Conservation (phyloP, 2,797 vertebrate genomes). For the Cuniculus paca region DNA sequence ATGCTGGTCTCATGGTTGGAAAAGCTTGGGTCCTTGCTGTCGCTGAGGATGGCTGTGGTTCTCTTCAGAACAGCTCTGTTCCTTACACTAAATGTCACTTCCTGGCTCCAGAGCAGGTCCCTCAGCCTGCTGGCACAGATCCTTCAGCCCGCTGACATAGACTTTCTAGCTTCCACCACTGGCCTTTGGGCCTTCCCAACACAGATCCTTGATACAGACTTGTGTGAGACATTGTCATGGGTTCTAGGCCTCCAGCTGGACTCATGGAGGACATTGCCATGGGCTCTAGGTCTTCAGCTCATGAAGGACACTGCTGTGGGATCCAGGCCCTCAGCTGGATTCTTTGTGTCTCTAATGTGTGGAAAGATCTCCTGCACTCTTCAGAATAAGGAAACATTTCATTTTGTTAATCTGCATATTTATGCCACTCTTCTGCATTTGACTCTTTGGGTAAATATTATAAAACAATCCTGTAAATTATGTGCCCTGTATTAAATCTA, state of each 20-base stretch:
- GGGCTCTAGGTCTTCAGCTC: not conserved
- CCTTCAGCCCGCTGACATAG: not conserved
- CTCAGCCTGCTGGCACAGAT: too few relatives aligned
- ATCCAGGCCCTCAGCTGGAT: not conserved
- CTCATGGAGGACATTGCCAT: too few relatives aligned
- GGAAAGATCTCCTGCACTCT: too few relatives aligned
- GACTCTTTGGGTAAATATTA: not conserved
- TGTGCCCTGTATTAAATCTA: not conserved
- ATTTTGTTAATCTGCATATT: too few relatives aligned
- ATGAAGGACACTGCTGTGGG: not conserved
- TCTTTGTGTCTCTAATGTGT: too few relatives aligned
- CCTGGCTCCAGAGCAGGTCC: not conserved
- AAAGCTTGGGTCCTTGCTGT: not conserved
- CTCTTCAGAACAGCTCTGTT: not conserved
- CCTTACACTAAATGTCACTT: not conserved
- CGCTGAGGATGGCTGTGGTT: not conserved
- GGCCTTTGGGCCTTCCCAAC: not conserved
- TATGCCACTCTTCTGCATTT: not conserved
- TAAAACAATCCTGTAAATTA: not conserved
- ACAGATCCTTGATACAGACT: not conserved
- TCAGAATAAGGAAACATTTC: too few relatives aligned
- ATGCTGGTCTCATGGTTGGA: not conserved
- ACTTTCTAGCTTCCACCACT: not conserved
- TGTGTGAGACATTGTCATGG: not conserved
- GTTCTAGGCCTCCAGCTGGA: not conserved